Conservation (phyloP, 1,140 invertebrate species). For the Ephestia elutella region DNA sequence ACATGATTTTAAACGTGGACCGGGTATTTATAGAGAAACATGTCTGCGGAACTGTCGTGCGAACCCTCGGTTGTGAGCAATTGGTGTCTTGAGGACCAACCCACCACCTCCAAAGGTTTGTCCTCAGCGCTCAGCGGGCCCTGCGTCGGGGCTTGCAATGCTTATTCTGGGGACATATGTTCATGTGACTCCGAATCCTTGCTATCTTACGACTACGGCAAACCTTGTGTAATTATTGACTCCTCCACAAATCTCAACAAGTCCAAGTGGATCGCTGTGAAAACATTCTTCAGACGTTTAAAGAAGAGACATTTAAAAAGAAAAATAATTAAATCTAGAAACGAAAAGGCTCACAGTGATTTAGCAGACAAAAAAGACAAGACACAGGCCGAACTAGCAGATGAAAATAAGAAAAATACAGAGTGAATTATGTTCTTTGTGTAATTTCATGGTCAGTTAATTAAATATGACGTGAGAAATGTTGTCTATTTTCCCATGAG, state of each 20-base stretch:
- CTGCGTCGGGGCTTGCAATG: conserved; percentile 18
- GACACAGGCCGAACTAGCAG: background rate
- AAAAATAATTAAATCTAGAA: conserved; percentile 6
- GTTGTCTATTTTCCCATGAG: background rate
- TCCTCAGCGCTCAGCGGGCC: conserved; percentile 33
- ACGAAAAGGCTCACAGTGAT: background rate
- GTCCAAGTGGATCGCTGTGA: conserved; percentile 40
- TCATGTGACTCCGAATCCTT: conserved; percentile 27
- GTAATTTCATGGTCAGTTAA: background rate
- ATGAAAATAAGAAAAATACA: background rate
- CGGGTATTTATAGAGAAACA: conserved; percentile 6
- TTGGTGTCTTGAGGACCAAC: background rate
- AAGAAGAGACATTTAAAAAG: conserved; percentile 19
- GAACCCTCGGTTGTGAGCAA: background rate
- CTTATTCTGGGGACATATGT: conserved; percentile 30
- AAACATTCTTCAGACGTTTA: conserved; percentile 31
- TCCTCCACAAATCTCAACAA: conserved; percentile 31
- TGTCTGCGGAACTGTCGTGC: conserved; percentile 12
- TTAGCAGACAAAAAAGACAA: background rate
- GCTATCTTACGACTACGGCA: conserved; percentile 19
- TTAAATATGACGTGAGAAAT: background rate
- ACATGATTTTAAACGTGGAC: background rate
- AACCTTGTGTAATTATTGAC: conserved; percentile 38
- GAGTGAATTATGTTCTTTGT: too few species aligned
- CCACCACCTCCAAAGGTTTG: conserved; percentile 37